A percentile compares a stretch with the other conserved stretches of the same genome.
These are phyloP conservation scores for Yponomeuta malinellus DNA, from an alignment of 2,888 invertebrate species.

Conservation along the genomic window DNA sequence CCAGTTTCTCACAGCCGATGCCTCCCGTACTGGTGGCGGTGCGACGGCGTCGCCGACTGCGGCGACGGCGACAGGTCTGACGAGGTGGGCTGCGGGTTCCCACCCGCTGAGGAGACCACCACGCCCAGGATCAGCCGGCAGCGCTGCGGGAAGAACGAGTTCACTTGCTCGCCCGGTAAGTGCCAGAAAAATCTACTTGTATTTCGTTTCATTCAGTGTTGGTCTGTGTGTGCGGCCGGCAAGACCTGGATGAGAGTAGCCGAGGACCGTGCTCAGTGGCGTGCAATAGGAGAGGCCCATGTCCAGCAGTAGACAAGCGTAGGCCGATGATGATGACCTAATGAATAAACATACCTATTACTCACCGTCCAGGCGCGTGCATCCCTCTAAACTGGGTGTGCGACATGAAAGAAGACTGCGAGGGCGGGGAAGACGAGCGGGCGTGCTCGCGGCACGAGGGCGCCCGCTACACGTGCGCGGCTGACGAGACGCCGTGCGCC, in stretches of 20 bases:
- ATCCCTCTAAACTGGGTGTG: constrained; percentile 87
- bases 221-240: too few relatives aligned
- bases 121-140: not conserved
- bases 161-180: constrained; percentile 63
- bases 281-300: too few relatives aligned
- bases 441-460: constrained; percentile 34
- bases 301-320: too few relatives aligned
- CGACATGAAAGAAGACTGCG: constrained; percentile 88
- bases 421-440: constrained; percentile 86
- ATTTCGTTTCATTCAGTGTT: too few relatives aligned
- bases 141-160: constrained; percentile 54
- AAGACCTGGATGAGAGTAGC: too few relatives aligned
- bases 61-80: constrained; percentile 85
- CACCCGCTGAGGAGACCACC: constrained; percentile 35
- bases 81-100: constrained; percentile 77
- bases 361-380: constrained; percentile 76
- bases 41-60: constrained; percentile 85
- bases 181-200: not conserved
- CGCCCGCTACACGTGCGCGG: constrained; percentile 46
- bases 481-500: constrained; percentile 78
- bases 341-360: not conserved
- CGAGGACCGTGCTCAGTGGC: too few relatives aligned
- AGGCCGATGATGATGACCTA: too few relatives aligned
- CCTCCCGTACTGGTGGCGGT: constrained; percentile 87
- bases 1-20: constrained; percentile 61